Evolutionary conservation across 2,797 vertebrate genomes (phyloP), one percentile per base, ranked within the genome.

Genomic region (Toxotes lorentzi): DNA sequence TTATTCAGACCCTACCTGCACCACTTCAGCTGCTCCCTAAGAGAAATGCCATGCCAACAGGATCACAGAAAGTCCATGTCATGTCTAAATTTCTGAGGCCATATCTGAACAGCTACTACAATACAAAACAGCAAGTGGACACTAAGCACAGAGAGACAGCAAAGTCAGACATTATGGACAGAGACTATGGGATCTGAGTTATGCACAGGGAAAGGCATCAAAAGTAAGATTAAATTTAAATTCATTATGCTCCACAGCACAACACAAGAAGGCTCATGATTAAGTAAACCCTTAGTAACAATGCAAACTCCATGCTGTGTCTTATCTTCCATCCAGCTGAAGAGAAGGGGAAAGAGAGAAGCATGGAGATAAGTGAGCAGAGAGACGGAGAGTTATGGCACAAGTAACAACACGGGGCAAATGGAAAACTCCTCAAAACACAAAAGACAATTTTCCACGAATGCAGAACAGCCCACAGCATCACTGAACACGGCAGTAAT

Each of bases 271-370:
- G 35, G 34, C 48, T 54, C 74, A 66, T 60, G 35, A 66, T 63
- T 69, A 73, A 77, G 43, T 70, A n/a, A 77, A 70, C 75, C 75
- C 59, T 68, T 40, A 72, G 63, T 58, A 57, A 78, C 5, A 4
- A 27, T 58, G 11, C 54, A 61, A 57, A 69, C 58, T 64, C 59
- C 54, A 35, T 9, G 11, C 38, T 38, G 7, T 48, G 19, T n/a
- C 16, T 19, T 9, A 8, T 48, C 19, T 3, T n/a, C 10, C n/a
- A 51, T 23, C n/a, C n/a, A 24, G 48, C 1, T 12, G 11, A 10
- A 23, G 47, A 47, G 47, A 47, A 19, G 4, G 21, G 10, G 19
- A n/a, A 19, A 30, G 35, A 66, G 50, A 53, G 4, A 4, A 57
- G 7, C 27, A 30, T 30, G 45, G 45, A 47, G 45, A 12, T 14